Percentiles rank a stretch among this genome's conserved stretches.
phyloP scores from a whole-genome alignment of 2,113 vertebrate genomes.

The Emydura subglobosa region DNA sequence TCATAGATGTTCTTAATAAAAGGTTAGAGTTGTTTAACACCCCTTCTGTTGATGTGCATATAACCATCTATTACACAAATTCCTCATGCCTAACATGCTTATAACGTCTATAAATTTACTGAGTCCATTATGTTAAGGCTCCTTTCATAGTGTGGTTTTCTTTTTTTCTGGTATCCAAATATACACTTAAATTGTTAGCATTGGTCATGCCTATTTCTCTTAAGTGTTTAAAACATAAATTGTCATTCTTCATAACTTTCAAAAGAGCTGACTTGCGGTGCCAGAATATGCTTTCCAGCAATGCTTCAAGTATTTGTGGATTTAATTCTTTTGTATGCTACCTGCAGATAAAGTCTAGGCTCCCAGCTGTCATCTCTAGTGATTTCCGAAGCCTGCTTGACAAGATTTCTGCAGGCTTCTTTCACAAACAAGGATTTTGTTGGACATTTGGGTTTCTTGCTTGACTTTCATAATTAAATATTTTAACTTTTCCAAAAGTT shows the following conservation, averaged over 20 bases:
- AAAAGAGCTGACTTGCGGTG: slow-evolving; percentile 41
- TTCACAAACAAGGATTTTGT: slow-evolving; percentile 59
- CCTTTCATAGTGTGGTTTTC: background rate
- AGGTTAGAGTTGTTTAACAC: background rate
- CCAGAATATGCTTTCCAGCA: background rate
- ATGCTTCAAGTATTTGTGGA: slow-evolving; percentile 45
- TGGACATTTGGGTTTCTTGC: slow-evolving; percentile 43
- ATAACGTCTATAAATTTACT: background rate
- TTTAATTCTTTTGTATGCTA: background rate
- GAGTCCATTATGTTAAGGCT: background rate
- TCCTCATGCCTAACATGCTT: background rate
- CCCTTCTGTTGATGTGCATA: background rate
- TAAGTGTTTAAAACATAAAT: slow-evolving; percentile 6
- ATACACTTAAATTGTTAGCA: background rate
- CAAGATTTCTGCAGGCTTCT: slow-evolving; percentile 34
- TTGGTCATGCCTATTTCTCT: slow-evolving; percentile 44
- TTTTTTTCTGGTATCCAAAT: background rate
- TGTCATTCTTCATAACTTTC: background rate
- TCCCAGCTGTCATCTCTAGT: slow-evolving; percentile 66
- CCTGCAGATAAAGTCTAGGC: slow-evolving; percentile 62
- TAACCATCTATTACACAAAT: rapidly evolving
- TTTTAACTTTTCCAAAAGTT: slow-evolving; percentile 48
- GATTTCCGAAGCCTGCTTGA: slow-evolving; percentile 56
- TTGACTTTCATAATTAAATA: slow-evolving; percentile 65
- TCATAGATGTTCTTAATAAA: background rate